Evolutionary conservation across 2,888 invertebrate species (phyloP), one percentile per base, ranked within the genome.

Genomic region (Petrolisthes manimaculis): DNA sequence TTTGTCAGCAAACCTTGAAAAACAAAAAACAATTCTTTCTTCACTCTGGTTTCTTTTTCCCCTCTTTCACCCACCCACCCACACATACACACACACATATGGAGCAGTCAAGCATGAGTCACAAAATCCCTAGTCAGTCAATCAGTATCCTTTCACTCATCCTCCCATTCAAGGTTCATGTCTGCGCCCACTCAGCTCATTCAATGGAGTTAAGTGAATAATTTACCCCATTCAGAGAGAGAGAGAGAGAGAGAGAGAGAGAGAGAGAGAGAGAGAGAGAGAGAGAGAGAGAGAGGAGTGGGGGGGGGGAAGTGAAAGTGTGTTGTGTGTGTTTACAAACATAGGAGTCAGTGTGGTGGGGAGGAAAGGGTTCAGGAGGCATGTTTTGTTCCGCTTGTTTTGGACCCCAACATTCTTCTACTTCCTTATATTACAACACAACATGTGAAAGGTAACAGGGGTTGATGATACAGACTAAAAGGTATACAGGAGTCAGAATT

Each of bases 181-280:
- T 37, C 37, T 37, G 37, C 37, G 37, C 37, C 37, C 37, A 37
- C 37, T 37, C 5, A 69, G 0, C 21, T 69, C 9, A n/a, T 69
- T 69, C n/a, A 12, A 9, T 6, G 69, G 21, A n/a, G 69, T n/a
- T n/a, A 69, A 5, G 5, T 69, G 5, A 8, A 69, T n/a, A 18
- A 69, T 69, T 69, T 69, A n/a, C 69, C 18, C 18, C 21, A 18
- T 69, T 69, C 18, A 14, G 37, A 37, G 37, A 37, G 37, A 37
- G 37, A 37, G 37, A 37, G 69, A 69, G 69, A 69, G 69, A 69
- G 69, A 69, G 69, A 69, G 69, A 69, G 69, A 69, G 69, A 69
- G 69, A 69, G 69, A 69, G 69, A 69, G 69, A 69, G 69, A 69
- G 69, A 69, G 69, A 69, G 69, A 69, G 69, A 69, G 69, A 69